phyloP scores from a whole-genome alignment of 2,113 vertebrate species.

The Phocoena phocoena region DNA sequence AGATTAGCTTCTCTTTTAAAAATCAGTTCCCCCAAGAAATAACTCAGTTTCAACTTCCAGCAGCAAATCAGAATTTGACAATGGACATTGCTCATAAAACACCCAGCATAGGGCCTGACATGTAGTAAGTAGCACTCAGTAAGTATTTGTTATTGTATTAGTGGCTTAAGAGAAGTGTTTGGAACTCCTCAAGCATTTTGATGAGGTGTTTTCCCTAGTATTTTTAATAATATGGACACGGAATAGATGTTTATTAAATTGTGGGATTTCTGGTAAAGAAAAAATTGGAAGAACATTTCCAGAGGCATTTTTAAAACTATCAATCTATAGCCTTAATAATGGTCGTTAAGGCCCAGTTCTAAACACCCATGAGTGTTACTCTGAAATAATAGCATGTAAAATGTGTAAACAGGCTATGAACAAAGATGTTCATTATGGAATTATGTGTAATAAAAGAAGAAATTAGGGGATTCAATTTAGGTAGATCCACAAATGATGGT shows the following conservation, averaged over 20 bases:
- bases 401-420: not conserved
- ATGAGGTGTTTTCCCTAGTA: not conserved
- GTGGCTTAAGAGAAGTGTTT: not conserved
- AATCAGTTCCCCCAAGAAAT: not conserved
- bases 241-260: constrained; percentile 1
- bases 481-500: not conserved
- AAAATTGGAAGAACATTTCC: not conserved
- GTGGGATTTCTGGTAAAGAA: not conserved
- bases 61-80: not conserved
- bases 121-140: not conserved
- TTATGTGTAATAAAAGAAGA: not conserved
- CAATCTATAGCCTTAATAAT: not conserved
- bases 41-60: not conserved
- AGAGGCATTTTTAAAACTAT: not conserved
- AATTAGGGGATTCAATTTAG: not conserved
- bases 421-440: not conserved
- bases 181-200: not conserved
- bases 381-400: not conserved
- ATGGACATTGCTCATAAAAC: not conserved
- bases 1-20: constrained; percentile 20
- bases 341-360: not conserved
- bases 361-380: not conserved
- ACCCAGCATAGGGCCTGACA: not conserved
- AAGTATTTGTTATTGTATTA: not conserved
- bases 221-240: not conserved